Base-by-base conservation (phyloP, 2,888 invertebrate species). In the Adela reaumurella region DNA sequence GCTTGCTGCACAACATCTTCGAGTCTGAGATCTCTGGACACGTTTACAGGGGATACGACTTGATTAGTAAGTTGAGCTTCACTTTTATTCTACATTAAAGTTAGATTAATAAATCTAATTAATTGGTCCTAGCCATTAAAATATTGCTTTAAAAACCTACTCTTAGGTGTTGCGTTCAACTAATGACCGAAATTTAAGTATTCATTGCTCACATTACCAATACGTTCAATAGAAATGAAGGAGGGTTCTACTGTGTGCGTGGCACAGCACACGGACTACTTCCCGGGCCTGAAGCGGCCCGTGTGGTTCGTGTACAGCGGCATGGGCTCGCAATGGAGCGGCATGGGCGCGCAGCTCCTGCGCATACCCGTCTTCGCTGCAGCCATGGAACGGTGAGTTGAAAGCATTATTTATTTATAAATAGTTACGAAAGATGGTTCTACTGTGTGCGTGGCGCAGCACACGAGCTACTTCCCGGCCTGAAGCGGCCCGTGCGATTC, bases 281-380 rank as follows among this genome's bases (percentile, higher is more conserved):
- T 60, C 24, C 66, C 71, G 41, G 61, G 63, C 6, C 62, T 55
- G 0, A 58, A 59, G 20, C 62, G 81, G 1, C 85, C 86, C 1
- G 65, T 88, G 6, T 89, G 87, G 84, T 87, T 83, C 61, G 81
- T 88, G 50, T 88, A 86, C 70, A 85, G 87, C 51, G 88, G 88
- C 6, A 87, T 89, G 87, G 88, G 87, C 6, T 83, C 84, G 0
- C 88, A 88, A 61, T 88, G 87, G 87, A 65, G 78, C 28, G 84
- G 83, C 19, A 88, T 88, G 87, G 87, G 85, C 1, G 61, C 72
- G 18, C 74, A 83, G 45, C 76, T 89, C 57, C 83, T 89, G 83
- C 65, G 71, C 43, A 70, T 89, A 53, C 83, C 84, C 1, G 64
- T 81, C 14, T 88, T 89, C 61, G 74, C 80, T 5, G 66, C 67